These are phyloP conservation scores for Rhorus exstirpatorius DNA, from an alignment of 2,888 invertebrate species.

Conservation along the genomic window DNA sequence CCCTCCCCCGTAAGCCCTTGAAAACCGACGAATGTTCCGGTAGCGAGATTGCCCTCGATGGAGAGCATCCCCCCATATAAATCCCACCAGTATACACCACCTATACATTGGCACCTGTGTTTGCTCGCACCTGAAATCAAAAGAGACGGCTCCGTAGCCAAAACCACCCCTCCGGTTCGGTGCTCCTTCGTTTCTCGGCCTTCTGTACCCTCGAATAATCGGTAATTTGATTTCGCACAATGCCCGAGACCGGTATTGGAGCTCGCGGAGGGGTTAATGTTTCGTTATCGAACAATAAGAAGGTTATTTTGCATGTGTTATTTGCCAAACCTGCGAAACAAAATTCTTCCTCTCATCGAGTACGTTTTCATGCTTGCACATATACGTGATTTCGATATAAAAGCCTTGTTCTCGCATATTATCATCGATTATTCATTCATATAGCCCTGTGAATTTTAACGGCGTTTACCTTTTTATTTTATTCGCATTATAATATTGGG, in stretches of 20 bases:
- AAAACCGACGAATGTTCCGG: constrained; percentile 40
- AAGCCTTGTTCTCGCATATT: no score
- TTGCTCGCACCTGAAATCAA: constrained; percentile 84
- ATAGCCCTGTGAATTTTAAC: no score
- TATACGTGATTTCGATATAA: no score
- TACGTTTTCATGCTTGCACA: not conserved
- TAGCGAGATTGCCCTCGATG: constrained; percentile 39
- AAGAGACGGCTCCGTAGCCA: constrained; percentile 69
- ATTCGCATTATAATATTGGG: no score
- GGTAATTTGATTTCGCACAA: constrained; percentile 63
- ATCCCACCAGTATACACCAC: constrained; percentile 41
- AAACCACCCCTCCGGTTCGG: constrained; percentile 32
- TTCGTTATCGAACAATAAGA: constrained; percentile 28
- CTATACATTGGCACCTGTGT: constrained; percentile 82
- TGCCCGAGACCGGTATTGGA: constrained; percentile 21
- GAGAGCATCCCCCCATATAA: constrained; percentile 11
- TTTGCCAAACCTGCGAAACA: constrained; percentile 55
- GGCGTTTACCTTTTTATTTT: no score
- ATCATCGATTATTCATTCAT: no score
- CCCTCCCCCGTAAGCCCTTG: no score
- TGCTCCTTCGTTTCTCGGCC: constrained; percentile 10
- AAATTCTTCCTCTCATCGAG: constrained; percentile 8
- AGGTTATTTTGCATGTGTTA: constrained; percentile 63
- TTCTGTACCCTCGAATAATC: constrained; percentile 28
- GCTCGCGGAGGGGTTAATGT: constrained; percentile 4